These are phyloP conservation scores for Hylaeus volcanicus DNA, from an alignment of 1,140 invertebrate genomes.

Conservation along the genomic window DNA sequence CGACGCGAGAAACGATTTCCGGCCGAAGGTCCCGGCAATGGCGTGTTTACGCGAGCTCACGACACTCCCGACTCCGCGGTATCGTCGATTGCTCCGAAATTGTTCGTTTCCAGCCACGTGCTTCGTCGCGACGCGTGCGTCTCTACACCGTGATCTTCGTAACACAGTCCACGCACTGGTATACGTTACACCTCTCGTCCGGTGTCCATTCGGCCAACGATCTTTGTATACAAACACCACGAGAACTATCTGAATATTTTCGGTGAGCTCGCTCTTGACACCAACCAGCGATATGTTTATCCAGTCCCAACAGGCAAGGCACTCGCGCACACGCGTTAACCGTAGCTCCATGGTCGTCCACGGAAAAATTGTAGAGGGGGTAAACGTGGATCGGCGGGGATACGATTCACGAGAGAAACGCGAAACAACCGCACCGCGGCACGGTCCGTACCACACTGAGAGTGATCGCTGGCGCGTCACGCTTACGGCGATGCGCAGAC, in stretches of 20 bases:
- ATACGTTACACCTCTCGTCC: not conserved
- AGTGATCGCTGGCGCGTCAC: slow-evolving; percentile 70
- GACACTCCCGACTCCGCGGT: not conserved
- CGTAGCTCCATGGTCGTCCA: not conserved
- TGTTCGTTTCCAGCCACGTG: slow-evolving; percentile 19
- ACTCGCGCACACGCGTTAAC: slow-evolving; percentile 44
- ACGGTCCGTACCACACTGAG: slow-evolving; percentile 75
- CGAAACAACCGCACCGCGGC: slow-evolving; percentile 52
- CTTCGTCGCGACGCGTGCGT: not conserved
- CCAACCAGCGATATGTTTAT: slow-evolving; percentile 33
- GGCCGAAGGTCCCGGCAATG: slow-evolving; percentile 31
- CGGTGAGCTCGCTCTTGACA: slow-evolving; percentile 28
- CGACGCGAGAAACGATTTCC: slow-evolving; percentile 23
- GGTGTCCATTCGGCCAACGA: not conserved
- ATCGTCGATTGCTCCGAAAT: not conserved
- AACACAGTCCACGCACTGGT: not conserved
- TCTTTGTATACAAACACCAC: slow-evolving; percentile 41
- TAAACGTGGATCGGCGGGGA: slow-evolving; percentile 1
- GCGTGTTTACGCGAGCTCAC: not conserved
- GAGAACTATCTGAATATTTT: not conserved
- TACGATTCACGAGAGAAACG: not conserved
- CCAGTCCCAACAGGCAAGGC: not conserved
- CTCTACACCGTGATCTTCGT: not conserved
- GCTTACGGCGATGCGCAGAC: slow-evolving; percentile 64
- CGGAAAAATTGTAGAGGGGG: not conserved